Base-by-base conservation (phyloP, 1,140 invertebrate species). In the Helicorthomorpha holstii region DNA sequence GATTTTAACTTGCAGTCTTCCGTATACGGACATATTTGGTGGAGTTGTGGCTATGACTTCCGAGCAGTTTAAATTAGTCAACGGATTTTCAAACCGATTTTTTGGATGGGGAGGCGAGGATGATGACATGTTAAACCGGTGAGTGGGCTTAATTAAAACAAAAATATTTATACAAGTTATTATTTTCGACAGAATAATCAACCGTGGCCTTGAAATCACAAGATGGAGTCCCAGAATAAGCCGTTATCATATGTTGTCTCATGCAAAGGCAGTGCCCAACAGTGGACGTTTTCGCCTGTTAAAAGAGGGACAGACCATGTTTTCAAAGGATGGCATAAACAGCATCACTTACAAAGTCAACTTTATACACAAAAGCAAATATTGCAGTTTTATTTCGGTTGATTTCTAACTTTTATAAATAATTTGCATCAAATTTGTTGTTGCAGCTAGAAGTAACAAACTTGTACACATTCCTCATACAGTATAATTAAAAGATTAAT, bases 51-150 rank as follows among this genome's bases (percentile, higher is more conserved):
- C 87, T 1, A 77, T 94, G 71, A 85, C 77, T 0, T 73, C 75
- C 45, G 75, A 82, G 55, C 87, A 92, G 59, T 88, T 91, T 65
- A 70, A 75, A 54, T 69, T 78, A 46, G 79, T 92, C 1, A 93
- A 92, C 64, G 89, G 89, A 1, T 93, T 90, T 71, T 88, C 85
- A 26, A 93, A 93, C 64, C 79, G 81, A 29, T 93, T 85, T 66
- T 92, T 86, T 82, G 88, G 87, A 10, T 91, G 87, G 87, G 88
- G 88, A 27, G 87, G 82, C 21, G 88, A 93, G 68, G 88, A 93
- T 66, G 88, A 92, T 64, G 88, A 93, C 64, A 86, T 92, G 83
- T 80, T 80, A 27, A 85, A 85, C 65, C 76, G 85, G 58, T 61
- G 29, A 34, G 29, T 7, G 29, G 16, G 7, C 7, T 7, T 34